These are phyloP conservation scores for Ectropis crepuscularia DNA, from an alignment of 2,888 invertebrate genomes.

Conservation along the genomic window DNA sequence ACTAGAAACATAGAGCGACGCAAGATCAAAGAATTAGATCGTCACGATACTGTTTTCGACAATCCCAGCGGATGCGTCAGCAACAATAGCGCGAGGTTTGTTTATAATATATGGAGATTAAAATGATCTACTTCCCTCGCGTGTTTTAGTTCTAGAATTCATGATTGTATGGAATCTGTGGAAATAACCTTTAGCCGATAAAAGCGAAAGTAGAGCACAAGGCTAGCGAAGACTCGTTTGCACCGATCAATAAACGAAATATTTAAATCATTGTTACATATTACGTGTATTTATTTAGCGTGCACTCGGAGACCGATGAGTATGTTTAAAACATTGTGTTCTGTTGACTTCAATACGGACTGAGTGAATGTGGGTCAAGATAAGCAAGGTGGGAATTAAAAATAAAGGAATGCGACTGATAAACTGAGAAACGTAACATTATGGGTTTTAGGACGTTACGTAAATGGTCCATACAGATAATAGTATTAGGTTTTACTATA, in stretches of 20 bases:
- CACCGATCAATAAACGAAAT: slow-evolving; percentile 55
- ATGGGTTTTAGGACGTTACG: not conserved
- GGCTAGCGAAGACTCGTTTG: slow-evolving; percentile 58
- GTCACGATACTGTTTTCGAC: not conserved
- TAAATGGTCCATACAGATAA: too few relatives aligned
- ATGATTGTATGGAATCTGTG: slow-evolving; percentile 33
- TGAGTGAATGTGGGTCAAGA: slow-evolving; percentile 6
- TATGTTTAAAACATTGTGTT: slow-evolving; percentile 1
- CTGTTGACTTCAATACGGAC: not conserved
- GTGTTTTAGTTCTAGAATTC: slow-evolving; percentile 37
- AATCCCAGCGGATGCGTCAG: not conserved
- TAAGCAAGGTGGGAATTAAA: not conserved
- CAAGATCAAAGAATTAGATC: slow-evolving; percentile 5
- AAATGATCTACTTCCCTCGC: not conserved
- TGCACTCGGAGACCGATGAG: slow-evolving; percentile 1
- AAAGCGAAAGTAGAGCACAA: slow-evolving; percentile 66
- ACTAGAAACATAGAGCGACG: slow-evolving; percentile 4
- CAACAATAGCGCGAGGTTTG: slow-evolving; percentile 6
- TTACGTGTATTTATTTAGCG: slow-evolving; percentile 17
- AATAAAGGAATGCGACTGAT: not conserved
- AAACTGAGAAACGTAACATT: not conserved
- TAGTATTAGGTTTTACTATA: too few relatives aligned
- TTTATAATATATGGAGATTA: slow-evolving; percentile 3
- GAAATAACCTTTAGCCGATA: slow-evolving; percentile 59
- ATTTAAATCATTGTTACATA: slow-evolving; percentile 39